Base-by-base conservation (phyloP, 2,888 invertebrate genomes). In the Tanypteryx hageni region DNA sequence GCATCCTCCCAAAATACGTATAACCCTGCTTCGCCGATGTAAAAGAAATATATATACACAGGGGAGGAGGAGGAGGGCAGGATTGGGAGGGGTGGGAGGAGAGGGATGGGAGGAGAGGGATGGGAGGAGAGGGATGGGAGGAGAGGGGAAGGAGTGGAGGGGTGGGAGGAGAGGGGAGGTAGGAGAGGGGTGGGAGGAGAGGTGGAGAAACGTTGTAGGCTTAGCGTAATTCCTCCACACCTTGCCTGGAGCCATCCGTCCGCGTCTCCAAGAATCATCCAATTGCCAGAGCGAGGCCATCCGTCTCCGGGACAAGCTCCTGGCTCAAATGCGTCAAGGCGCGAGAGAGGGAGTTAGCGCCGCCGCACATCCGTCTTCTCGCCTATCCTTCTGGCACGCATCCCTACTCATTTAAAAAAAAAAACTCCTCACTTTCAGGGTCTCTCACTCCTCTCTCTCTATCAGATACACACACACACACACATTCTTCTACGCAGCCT, bases 201-300 rank as follows among this genome's bases (percentile, higher is more conserved):
- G 61, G 61, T 10, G n/a, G 64, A 89, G 64, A 16, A 61, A 59
- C 86, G 31, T 61, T 22, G 86, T 61, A 61, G 89, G 89, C 89
- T 89, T 89, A 89, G 56, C 89, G 64, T 89, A 89, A 89, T 64
- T 89, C 89, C 89, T 89, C 89, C n/a, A n/a, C 89, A 58, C 89
- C 89, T 64, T 86, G 86, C 61, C 18, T 22, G 22, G 11, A 61
- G 61, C 59, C 86, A 86, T 86, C 61, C 86, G 86, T 86, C 86
- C 86, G 31, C 61, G 86, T 86, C 86, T 61, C 64, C n/a, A 64
- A 61, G 89, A 64, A 61, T 68, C 89, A 89, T 89, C 89, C 64
- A 86, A 86, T 86, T 86, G 86, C 86, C 61, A 89, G 89, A 64
- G 89, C 89, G 89, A 61, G 89, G 89, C 68, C 68, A 89, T 89